phyloP scores from a whole-genome alignment of 2,113 vertebrate species.

The Picathartes gymnocephalus region DNA sequence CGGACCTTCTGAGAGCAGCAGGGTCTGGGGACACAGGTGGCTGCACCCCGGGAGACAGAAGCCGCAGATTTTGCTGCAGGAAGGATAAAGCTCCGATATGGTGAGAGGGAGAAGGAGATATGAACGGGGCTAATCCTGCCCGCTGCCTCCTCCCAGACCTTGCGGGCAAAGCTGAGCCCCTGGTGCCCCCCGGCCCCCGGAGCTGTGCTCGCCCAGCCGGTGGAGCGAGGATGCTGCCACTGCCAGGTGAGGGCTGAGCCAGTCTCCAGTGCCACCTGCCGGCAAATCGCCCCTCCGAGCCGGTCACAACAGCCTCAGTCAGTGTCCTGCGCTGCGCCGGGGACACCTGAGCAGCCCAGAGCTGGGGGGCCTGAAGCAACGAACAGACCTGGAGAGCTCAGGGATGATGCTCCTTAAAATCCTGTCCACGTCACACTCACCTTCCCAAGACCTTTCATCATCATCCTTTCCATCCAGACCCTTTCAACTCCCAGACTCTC shows the following conservation, averaged over 20 bases:
- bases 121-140: background rate
- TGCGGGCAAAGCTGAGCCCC: background rate
- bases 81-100: background rate
- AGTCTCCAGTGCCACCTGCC: conserved; percentile 25
- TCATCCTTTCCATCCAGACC: background rate
- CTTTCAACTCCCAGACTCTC: background rate
- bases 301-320: fast-evolving
- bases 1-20: background rate
- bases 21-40: background rate
- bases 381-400: background rate
- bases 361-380: background rate
- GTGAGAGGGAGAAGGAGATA: background rate
- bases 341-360: background rate
- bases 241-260: background rate
- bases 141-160: background rate
- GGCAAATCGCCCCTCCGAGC: background rate
- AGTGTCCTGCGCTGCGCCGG: fast-evolving
- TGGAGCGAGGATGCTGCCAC: fast-evolving
- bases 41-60: background rate
- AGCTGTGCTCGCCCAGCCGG: background rate
- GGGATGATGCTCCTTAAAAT: background rate
- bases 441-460: background rate
- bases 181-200: fast-evolving
- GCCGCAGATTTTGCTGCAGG: background rate
- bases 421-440: background rate